Percentiles rank a stretch among this genome's conserved stretches.
phyloP scores from a whole-genome alignment of 2,113 vertebrate species.

The Coracopsis vasa region DNA sequence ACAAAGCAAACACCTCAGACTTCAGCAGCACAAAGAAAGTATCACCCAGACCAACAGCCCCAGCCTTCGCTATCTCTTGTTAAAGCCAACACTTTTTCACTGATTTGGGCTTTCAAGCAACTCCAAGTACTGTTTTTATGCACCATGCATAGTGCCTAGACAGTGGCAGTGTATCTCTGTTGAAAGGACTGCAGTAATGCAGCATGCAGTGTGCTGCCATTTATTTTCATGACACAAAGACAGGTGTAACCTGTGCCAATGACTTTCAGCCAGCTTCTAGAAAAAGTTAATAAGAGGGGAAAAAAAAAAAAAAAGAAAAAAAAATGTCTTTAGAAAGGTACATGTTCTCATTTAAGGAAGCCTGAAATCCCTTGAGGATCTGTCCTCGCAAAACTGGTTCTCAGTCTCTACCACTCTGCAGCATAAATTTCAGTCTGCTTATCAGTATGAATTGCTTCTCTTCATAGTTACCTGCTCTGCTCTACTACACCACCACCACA shows the following conservation, averaged over 20 bases:
- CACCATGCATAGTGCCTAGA: background rate
- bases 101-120: background rate
- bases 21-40: background rate
- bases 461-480: background rate
- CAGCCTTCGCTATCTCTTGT: background rate
- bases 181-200: background rate
- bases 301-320: background rate
- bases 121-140: background rate
- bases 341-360: background rate
- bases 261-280: background rate
- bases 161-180: background rate
- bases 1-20: background rate
- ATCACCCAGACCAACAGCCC: background rate
- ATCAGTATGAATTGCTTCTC: background rate
- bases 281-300: background rate
- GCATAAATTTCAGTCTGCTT: background rate
- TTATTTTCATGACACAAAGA: background rate
- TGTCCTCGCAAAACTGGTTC: background rate
- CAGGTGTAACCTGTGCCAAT: background rate
- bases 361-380: background rate
- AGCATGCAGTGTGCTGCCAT: fast-evolving
- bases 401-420: background rate
- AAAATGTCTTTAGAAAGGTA: background rate
- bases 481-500: background rate
- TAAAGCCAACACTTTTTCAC: background rate